These are phyloP conservation scores for Micromesistius poutassou DNA, from an alignment of 2,797 vertebrate genomes.

Conservation along the genomic window DNA sequence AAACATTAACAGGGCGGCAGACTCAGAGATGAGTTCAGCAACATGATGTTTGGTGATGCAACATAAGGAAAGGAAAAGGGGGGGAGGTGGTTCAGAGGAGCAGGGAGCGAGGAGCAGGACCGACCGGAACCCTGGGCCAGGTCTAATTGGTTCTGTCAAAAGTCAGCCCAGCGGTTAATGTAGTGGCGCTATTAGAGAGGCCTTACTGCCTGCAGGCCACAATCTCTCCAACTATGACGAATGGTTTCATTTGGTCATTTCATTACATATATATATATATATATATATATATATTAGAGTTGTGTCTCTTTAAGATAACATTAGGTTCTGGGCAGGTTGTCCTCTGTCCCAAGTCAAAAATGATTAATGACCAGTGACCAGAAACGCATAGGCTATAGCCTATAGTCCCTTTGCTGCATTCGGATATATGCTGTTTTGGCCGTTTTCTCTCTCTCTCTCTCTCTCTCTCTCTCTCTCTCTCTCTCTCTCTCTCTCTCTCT, in stretches of 20 bases:
- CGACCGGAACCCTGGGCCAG: constrained; percentile 28
- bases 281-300: not conserved
- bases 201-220: constrained; percentile 53
- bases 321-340: constrained; percentile 31
- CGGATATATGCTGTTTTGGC: not conserved
- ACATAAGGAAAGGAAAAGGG: not conserved
- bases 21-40: not conserved
- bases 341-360: constrained; percentile 44
- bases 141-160: constrained; percentile 80
- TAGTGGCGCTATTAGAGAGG: constrained; percentile 67
- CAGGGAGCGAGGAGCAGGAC: not conserved
- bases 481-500: too few species aligned
- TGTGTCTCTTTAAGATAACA: constrained; percentile 30
- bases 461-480: too few species aligned
- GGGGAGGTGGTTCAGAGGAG: not conserved
- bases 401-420: constrained; percentile 7
- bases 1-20: not conserved
- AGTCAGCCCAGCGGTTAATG: constrained; percentile 57
- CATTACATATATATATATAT: constrained; percentile 33
- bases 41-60: not conserved
- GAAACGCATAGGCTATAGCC: not conserved
- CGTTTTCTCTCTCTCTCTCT: not conserved
- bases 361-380: constrained; percentile 45
- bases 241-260: constrained; percentile 24
- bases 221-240: constrained; percentile 38